Evolutionary conservation across 2,113 vertebrate genomes (phyloP), one percentile per base, ranked within the genome.

Genomic region (Tragelaphus imberbis): DNA sequence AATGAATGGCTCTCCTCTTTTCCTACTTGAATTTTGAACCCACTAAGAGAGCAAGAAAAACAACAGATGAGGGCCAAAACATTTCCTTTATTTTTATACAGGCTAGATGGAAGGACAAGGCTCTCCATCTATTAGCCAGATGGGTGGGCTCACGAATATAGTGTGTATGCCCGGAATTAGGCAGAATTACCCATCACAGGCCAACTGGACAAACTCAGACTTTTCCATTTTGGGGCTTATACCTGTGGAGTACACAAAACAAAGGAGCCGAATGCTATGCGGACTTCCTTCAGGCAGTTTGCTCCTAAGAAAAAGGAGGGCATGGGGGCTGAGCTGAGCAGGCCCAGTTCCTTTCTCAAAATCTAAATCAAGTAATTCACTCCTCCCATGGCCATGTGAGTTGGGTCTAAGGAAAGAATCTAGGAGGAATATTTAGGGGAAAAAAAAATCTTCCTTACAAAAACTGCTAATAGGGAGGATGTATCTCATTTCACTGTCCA

Each of bases 1-100:
- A 81, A 51, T 27, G 86, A 63, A 71, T 86, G 36, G 28, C 59
- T 63, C 6, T 8, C 13, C 27, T 95, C 44, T 86, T 87, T 86
- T 85, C n/a, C 47, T 71, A 44, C 25, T 3, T 53, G 19, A 90
- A 95, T 56, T 82, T 30, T 49, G n/a, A 75, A 47, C 17, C 13
- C 61, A 61, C 11, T 9, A 53, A 93, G 30, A 47, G 9, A 91
- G 56, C 3, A 47, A 33, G 51, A 28, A 80, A 23, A 47, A 28
- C 1, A 85, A 11, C 1, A 65, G 13, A 58, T 4, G 6, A 86
- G 8, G 14, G 15, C 11, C 71, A 53, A 59, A n/a, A n/a, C 30
- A 65, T 28, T 40, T 90, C 84, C 90, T 84, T 55, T 88, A 21
- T 71, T 58, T 96, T 21, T n/a, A 59, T 27, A 84, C 33, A 84